Evolutionary conservation across 2,888 invertebrate species (phyloP), one percentile per base, ranked within the genome.

Genomic region (Tachina fera): DNA sequence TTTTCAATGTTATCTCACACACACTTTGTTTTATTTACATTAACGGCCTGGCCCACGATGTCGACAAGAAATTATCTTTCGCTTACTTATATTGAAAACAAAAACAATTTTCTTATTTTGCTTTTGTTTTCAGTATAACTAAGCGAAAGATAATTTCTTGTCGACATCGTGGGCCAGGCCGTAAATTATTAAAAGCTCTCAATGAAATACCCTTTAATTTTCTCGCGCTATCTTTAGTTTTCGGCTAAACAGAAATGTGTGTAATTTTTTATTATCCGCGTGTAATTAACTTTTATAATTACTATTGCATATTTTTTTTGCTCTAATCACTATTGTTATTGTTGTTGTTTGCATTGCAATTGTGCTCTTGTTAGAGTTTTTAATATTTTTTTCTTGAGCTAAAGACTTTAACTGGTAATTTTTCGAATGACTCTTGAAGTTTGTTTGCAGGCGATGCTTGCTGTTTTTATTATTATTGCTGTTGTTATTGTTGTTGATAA

Each of bases 251-350:
- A 9, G 8, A 74, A 60, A 61, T 43, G 22, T 43, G 14, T 51
- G 39, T 31, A 31, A 31, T 4, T 49, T 43, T 51, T 78, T 61
- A 47, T 70, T 70, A 39, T 14, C 39, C 53, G 16, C 14, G n/a
- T 56, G 45, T 58, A 72, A 43, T 74, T 51, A 71, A 71, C 70
- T 68, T 77, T 77, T 60, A 41, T 68, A 49, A 77, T 77, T 77
- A 16, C 68, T 77, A 68, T 58, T 47, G 56, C 67, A 39, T 19
- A 43, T 67, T 47, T 56, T 45, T 58, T 45, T 16, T 68, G 22
- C 19, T 58, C 5, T 51, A 31, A 51, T 70, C 67, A 16, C 53
- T 53, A 1, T 5, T 43, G 51, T 65, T 75, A n/a, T 68, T 75
- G 63, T 16, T 78, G 31, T 70, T 68, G n/a, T n/a, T n/a, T 77